phyloP scores from a whole-genome alignment of 2,797 vertebrate genomes.

The Mastacembelus armatus region DNA sequence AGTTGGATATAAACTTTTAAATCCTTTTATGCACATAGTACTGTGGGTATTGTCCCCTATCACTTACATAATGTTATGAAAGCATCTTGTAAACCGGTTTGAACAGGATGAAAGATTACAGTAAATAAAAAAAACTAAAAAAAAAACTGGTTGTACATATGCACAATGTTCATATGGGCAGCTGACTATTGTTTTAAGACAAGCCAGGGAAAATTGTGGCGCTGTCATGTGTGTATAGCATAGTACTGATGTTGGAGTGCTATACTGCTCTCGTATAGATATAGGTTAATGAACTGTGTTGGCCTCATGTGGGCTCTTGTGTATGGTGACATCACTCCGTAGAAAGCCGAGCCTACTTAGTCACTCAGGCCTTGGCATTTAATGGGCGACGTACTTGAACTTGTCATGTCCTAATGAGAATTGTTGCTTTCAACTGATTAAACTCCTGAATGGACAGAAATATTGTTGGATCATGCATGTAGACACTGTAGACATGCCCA shows the following conservation, averaged over 20 bases:
- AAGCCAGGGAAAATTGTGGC: background rate
- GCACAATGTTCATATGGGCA: background rate
- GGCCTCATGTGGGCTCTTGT: too few species aligned
- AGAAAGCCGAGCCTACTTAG: too few species aligned
- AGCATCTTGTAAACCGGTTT: background rate
- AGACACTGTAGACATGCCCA: background rate
- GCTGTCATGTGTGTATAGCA: too few species aligned
- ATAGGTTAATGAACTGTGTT: conserved; percentile 1
- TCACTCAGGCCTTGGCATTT: conserved; percentile 9
- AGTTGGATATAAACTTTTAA: background rate
- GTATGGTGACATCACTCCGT: too few species aligned
- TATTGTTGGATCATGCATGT: too few species aligned
- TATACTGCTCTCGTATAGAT: background rate
- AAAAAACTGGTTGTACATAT: background rate
- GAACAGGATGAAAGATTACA: background rate
- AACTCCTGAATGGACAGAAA: conserved; percentile 20
- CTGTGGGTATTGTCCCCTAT: background rate
- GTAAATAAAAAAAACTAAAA: too few species aligned
- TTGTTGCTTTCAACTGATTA: conserved; percentile 30
- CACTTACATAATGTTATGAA: background rate
- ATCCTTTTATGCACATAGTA: background rate
- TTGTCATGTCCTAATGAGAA: conserved; percentile 11
- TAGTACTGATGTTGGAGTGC: background rate
- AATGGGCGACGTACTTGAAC: background rate
- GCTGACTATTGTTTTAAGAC: background rate